Conservation (phyloP, 2,888 invertebrate genomes). For the Nomada hirtipes region DNA sequence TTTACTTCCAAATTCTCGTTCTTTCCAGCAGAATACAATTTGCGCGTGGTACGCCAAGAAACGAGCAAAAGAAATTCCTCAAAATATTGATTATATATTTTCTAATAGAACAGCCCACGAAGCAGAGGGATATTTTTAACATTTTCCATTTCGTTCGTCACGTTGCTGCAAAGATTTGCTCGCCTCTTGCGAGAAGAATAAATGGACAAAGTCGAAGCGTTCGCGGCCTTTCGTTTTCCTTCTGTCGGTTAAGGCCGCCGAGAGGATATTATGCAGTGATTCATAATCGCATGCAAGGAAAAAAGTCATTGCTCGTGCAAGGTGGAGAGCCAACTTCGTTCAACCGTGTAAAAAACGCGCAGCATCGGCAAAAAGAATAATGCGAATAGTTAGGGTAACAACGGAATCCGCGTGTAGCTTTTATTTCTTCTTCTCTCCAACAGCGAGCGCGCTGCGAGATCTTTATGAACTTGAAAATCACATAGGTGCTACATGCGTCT, state of each 20-base stretch:
- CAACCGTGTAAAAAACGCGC: constrained; percentile 43
- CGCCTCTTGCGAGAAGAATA: constrained; percentile 21
- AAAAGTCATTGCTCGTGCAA: constrained; percentile 71
- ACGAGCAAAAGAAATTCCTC: too few species aligned
- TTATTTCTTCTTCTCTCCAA: background rate
- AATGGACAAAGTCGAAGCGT: constrained; percentile 41
- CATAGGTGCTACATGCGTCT: too few species aligned
- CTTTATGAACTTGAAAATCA: constrained; percentile 26
- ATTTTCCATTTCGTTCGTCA: too few species aligned
- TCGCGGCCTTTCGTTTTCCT: constrained; percentile 64
- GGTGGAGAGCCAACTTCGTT: constrained; percentile 59
- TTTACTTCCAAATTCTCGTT: too few species aligned
- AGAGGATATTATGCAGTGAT: constrained; percentile 70
- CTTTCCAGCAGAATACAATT: too few species aligned
- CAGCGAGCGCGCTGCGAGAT: background rate
- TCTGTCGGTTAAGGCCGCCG: constrained; percentile 65
- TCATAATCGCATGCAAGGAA: constrained; percentile 69
- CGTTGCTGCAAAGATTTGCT: background rate
- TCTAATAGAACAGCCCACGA: too few species aligned
- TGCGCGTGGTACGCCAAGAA: too few species aligned
- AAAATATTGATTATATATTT: too few species aligned
- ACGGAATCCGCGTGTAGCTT: constrained; percentile 30
- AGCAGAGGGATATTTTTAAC: too few species aligned
- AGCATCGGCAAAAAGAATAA: constrained; percentile 35
- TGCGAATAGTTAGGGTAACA: constrained; percentile 25